These are phyloP conservation scores for Heliconius ethilla DNA, from an alignment of 2,888 invertebrate genomes.

Conservation along the genomic window DNA sequence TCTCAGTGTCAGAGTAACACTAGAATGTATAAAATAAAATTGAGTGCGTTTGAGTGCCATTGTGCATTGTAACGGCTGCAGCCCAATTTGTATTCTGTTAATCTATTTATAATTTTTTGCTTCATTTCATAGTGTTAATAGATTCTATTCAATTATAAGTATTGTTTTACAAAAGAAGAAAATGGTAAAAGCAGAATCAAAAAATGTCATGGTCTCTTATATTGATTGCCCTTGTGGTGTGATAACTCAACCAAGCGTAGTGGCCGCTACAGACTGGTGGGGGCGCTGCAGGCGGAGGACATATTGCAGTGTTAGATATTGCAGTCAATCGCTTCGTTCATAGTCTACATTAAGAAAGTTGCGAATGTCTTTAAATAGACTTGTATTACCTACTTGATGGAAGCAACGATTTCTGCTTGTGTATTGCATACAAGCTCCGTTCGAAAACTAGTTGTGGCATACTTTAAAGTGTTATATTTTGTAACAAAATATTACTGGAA, in stretches of 20 bases:
- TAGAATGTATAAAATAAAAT: not conserved
- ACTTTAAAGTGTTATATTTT: too few relatives aligned
- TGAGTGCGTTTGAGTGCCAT: not conserved
- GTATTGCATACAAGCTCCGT: not conserved
- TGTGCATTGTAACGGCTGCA: not conserved
- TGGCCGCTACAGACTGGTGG: not conserved
- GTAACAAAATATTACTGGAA: too few relatives aligned
- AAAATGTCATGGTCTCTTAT: too few relatives aligned
- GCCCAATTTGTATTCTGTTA: not conserved
- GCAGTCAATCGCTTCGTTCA: not conserved
- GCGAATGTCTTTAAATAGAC: too few relatives aligned
- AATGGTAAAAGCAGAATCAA: too few relatives aligned
- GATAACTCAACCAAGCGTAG: slow-evolving; percentile 51
- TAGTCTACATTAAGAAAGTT: too few relatives aligned
- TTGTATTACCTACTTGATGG: not conserved
- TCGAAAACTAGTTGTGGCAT: too few relatives aligned
- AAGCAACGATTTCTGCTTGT: not conserved
- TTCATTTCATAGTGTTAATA: not conserved
- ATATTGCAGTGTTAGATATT: too few relatives aligned
- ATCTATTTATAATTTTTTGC: not conserved
- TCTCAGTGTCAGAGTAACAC: not conserved
- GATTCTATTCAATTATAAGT: too few relatives aligned
- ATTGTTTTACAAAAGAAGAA: too few relatives aligned
- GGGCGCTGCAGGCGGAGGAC: too few relatives aligned
- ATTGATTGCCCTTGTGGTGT: slow-evolving; percentile 40